phyloP scores from a whole-genome alignment of 2,888 invertebrate genomes.

The Polydrusus tereticollis region DNA sequence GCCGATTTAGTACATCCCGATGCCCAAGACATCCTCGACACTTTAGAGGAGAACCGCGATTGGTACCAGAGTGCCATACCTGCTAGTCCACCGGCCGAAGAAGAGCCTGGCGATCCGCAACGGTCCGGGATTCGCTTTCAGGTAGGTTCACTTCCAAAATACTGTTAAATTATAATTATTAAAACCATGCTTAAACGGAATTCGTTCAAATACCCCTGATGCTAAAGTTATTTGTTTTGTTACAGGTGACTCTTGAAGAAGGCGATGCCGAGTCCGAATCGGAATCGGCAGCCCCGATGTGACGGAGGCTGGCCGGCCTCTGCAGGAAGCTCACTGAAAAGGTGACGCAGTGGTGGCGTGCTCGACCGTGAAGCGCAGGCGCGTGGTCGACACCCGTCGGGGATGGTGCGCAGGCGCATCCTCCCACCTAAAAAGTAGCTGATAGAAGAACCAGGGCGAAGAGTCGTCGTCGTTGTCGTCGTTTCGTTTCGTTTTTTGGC shows the following conservation, averaged over 20 bases:
- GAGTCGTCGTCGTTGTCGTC: constrained; percentile 31
- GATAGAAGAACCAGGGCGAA: constrained; percentile 45
- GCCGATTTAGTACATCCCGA: constrained; percentile 99
- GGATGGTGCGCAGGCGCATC: constrained; percentile 46
- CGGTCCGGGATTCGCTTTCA: constrained; percentile 71
- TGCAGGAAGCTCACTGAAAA: constrained; percentile 92
- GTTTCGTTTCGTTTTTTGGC: constrained; percentile 55
- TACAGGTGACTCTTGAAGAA: constrained; percentile 87
- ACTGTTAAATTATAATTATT: background rate
- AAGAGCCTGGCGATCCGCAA: constrained; percentile 73
- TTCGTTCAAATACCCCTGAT: background rate
- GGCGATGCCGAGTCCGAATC: constrained; percentile 69
- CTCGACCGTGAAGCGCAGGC: constrained; percentile 74
- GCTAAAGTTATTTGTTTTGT: constrained; percentile 29
- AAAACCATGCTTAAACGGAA: background rate
- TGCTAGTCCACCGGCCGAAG: constrained; percentile 87
- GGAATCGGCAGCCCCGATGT: constrained; percentile 81
- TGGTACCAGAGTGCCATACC: constrained; percentile 91
- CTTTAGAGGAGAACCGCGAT: constrained; percentile 97
- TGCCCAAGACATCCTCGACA: constrained; percentile 97
- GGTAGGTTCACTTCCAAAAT: constrained; percentile 69
- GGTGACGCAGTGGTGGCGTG: constrained; percentile 86
- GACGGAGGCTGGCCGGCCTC: constrained; percentile 93
- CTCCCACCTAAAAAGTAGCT: constrained; percentile 40
- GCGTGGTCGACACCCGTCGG: constrained; percentile 27